Conservation (phyloP, 2,113 vertebrate species). For the Rallus limicola region DNA sequence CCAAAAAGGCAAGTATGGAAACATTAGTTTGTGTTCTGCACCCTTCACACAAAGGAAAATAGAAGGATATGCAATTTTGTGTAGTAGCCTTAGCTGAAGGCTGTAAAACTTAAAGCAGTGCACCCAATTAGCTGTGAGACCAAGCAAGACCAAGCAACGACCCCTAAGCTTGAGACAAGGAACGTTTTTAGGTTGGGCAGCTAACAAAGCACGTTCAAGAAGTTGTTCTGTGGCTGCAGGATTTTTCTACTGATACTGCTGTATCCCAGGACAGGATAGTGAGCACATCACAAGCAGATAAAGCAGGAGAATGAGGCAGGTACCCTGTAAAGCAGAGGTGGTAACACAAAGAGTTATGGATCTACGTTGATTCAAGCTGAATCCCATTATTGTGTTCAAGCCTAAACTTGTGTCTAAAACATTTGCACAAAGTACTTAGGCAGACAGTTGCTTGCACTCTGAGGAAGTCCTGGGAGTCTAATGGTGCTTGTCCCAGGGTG, state of each 20-base stretch:
- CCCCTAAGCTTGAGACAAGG: background rate
- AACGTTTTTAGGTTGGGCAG: background rate
- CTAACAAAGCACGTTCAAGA: background rate
- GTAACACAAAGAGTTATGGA: background rate
- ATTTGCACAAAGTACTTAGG: background rate
- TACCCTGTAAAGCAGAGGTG: background rate
- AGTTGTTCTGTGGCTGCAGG: background rate
- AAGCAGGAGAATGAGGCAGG: background rate
- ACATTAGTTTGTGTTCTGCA: background rate
- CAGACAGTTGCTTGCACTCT: background rate
- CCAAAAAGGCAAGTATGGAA: background rate
- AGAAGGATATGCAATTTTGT: background rate
- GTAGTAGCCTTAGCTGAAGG: background rate
- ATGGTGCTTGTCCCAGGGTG: rapidly evolving
- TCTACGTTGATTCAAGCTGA: background rate
- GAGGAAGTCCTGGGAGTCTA: background rate
- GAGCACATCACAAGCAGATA: background rate
- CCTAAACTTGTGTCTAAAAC: background rate
- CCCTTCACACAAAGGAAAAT: background rate
- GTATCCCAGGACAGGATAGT: background rate
- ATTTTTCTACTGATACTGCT: background rate
- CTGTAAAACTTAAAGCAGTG: background rate
- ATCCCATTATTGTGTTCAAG: background rate
- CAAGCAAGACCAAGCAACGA: background rate
- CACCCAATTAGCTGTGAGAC: background rate